Base-by-base conservation (phyloP, 2,113 vertebrate genomes). In the Lepidothrix coronata region DNA sequence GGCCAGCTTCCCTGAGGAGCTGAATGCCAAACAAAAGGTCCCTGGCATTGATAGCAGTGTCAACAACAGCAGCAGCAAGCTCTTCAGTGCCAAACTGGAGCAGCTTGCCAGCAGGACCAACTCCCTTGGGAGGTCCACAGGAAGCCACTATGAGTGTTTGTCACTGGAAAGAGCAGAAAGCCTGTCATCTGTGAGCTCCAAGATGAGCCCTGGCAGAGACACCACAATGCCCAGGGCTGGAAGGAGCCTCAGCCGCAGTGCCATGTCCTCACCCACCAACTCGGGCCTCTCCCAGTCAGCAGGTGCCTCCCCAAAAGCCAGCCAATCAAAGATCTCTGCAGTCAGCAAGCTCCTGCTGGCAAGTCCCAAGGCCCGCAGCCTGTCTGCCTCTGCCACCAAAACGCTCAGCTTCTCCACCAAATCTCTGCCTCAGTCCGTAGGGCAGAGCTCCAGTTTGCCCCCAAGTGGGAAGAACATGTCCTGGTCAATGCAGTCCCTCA, bases 401-500 rank as follows among this genome's bases (percentile, higher is more conserved):
- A 99, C 98, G 0, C 98, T 99, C 75, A 99, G 99, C 97, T 99
- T 99, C 96, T 99, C 99, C 8, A 99, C 99, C 84, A 99, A 99
- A 97, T 99, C 99, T 18, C 98, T 99, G 88, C 99, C 98, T 25
- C 99, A 99, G 97, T 98, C 98, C 0, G 93, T 98, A 49, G 99
- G 98, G 79, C 98, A 99, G 97, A 99, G 99, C 96, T 97, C 99
- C 94, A 98, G 97, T 76, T 96, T 99, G 77, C 99, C 99, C 54
- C 97, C 99, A 0, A 98, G 98, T 58, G 99, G 98, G 49, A 99
- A 98, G 97, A 98, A 97, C 67, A 98, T 98, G 98, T 98, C 99
- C 77, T 99, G 99, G 99, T 99, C 99, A 44, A 99, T 99, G 1
- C 99, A 99, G 97, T 99, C 99, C 22, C 98, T 99, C 61, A 99